Base-by-base conservation (phyloP, 2,797 vertebrate genomes). In the Hippocampus kuda region DNA sequence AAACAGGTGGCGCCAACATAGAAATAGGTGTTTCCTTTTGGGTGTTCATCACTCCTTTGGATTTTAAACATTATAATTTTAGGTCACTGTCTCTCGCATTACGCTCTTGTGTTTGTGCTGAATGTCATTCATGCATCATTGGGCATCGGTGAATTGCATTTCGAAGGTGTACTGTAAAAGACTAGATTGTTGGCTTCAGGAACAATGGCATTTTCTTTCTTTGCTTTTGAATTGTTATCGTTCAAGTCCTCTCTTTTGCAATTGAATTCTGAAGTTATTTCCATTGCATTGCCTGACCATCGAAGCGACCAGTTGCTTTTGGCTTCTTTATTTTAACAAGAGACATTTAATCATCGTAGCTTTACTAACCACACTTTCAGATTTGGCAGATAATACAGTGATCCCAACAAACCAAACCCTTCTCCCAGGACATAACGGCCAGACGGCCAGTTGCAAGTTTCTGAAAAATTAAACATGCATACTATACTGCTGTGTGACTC, bases 301-400 rank as follows among this genome's bases (percentile, higher is more conserved):
- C 81, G 82, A 84, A 87, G 85, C 77, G 74, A 84, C 79, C 82
- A 87, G 84, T 89, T 90, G 81, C 86, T 81, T 82, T 88, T 89
- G 85, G 88, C 85, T 72, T 74, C 79, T 84, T 72, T 77, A 82
- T 73, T 81, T 83, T 68, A 82, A 77, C 79, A 18, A 81, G 81
- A 77, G 82, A 85, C 77, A 75, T 86, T 84, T 87, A 87, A 85
- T 88, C 81, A 85, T 87, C 80, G 81, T 85, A 85, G 78, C 77
- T 85, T 85, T 83, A 74, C 78, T 74, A 79, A 88, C 85, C 81
- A 63, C 76, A 83, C 69, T 80, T 74, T 81, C 75, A 68, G 53
- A 86, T 85, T 81, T 84, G 84, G 85, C 85, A 87, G 86, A 88
- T 81, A 87, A 86, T 81, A 80, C 77, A 86, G 87, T 69, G 72